phyloP scores from a whole-genome alignment of 2,113 vertebrate genomes.

The Hystrix brachyura region DNA sequence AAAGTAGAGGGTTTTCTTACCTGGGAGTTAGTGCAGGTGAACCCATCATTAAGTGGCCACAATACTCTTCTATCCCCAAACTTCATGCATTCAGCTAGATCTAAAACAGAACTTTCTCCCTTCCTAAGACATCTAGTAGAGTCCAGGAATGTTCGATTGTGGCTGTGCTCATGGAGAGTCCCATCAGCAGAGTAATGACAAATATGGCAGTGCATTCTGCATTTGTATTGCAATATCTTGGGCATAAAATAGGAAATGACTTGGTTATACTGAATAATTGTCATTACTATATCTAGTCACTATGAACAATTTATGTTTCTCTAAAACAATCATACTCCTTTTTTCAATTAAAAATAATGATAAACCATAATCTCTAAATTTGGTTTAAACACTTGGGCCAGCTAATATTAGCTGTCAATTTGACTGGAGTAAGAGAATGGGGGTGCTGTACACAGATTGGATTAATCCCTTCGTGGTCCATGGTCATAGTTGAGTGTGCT shows the following conservation, averaged over 20 bases:
- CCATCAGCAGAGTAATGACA: neutral
- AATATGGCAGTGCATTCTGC: neutral
- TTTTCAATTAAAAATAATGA: neutral
- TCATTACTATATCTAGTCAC: neutral
- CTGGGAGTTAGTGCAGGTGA: neutral
- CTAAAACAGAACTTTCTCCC: neutral
- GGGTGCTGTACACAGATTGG: neutral
- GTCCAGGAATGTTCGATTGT: neutral
- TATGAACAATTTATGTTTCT: neutral
- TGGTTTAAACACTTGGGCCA: neutral
- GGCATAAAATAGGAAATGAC: neutral
- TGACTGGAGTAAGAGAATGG: neutral
- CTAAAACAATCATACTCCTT: neutral
- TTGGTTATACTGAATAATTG: neutral
- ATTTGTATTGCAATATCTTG: neutral
- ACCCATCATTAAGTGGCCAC: neutral
- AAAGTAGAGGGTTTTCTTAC: neutral
- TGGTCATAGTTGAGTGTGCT: neutral
- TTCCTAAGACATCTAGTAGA: neutral
- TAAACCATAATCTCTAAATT: neutral
- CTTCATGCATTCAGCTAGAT: neutral
- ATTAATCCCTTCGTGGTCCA: neutral
- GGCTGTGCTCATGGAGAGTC: neutral
- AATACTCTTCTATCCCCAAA: neutral
- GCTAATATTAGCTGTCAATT: neutral